These are phyloP conservation scores for Tichodroma muraria DNA, from an alignment of 2,113 vertebrate genomes.

Conservation along the genomic window DNA sequence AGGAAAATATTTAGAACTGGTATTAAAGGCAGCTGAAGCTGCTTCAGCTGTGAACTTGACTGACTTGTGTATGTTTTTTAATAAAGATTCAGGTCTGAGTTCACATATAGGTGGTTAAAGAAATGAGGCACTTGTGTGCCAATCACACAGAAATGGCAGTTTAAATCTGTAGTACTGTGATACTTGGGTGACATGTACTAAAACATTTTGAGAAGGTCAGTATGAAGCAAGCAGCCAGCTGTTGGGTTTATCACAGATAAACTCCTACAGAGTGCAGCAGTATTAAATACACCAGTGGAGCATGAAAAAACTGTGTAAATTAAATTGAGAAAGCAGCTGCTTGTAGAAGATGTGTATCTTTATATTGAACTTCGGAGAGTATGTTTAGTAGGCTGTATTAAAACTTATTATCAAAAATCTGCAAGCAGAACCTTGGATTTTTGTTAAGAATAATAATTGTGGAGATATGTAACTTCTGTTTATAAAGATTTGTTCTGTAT, in stretches of 20 bases:
- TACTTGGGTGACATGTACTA: slow-evolving; percentile 60
- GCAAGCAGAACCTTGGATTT: slow-evolving; percentile 37
- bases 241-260: slow-evolving; percentile 88
- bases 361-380: slow-evolving; percentile 81
- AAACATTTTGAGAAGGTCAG: slow-evolving; percentile 77
- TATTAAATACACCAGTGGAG: slow-evolving; percentile 96
- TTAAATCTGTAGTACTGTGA: slow-evolving; percentile 52
- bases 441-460: slow-evolving; percentile 28
- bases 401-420: slow-evolving; percentile 62
- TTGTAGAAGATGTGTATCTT: slow-evolving; percentile 91
- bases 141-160: slow-evolving; percentile 59
- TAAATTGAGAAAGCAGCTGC: slow-evolving; percentile 87
- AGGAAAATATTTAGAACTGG: slow-evolving; percentile 47
- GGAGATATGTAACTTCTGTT: not conserved
- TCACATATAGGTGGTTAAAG: slow-evolving; percentile 21
- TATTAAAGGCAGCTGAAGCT: slow-evolving; percentile 54
- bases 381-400: slow-evolving; percentile 50
- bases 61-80: slow-evolving; percentile 55
- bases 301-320: slow-evolving; percentile 92
- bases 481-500: not conserved
- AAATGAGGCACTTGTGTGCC: slow-evolving; percentile 55
- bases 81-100: slow-evolving; percentile 49
- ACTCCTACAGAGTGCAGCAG: slow-evolving; percentile 80
- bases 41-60: slow-evolving; percentile 48
- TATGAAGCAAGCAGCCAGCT: slow-evolving; percentile 85